Percentiles rank a stretch among this genome's conserved stretches.
phyloP scores from a whole-genome alignment of 2,888 invertebrate genomes.

The Lamellibrachia satsuma region DNA sequence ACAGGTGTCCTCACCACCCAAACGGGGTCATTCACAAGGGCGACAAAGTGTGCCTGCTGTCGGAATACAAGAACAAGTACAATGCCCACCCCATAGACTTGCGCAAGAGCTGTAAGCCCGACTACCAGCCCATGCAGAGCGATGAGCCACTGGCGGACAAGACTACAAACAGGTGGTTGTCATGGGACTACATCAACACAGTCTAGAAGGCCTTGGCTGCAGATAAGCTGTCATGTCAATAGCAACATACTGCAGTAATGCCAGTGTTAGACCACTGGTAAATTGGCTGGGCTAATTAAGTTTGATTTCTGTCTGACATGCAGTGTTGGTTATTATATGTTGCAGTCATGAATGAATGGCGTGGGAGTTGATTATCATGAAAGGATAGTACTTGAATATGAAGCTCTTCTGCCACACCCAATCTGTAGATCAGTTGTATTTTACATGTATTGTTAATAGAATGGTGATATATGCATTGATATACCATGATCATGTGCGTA shows the following conservation, averaged over 20 bases:
- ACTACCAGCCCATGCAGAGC: constrained; percentile 45
- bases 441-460: no score
- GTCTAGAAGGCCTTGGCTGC: not conserved
- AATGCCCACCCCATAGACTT: constrained; percentile 52
- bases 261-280: not conserved
- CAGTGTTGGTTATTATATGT: not conserved
- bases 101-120: constrained; percentile 56
- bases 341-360: not conserved
- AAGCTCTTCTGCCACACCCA: not conserved
- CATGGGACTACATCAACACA: not conserved
- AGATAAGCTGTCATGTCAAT: not conserved
- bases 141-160: constrained; percentile 51
- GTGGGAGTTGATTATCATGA: not conserved
- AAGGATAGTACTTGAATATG: not conserved
- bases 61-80: constrained; percentile 60
- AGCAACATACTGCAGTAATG: not conserved
- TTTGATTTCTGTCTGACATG: not conserved
- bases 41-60: constrained; percentile 52
- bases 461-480: no score
- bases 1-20: constrained; percentile 60
- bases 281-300: constrained; percentile 11
- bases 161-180: constrained; percentile 58
- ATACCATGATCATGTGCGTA: not conserved
- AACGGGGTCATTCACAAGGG: constrained; percentile 43
- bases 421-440: no score